These are phyloP conservation scores for Nycticryphes semicollaris DNA, from an alignment of 2,113 vertebrate species.

Conservation along the genomic window DNA sequence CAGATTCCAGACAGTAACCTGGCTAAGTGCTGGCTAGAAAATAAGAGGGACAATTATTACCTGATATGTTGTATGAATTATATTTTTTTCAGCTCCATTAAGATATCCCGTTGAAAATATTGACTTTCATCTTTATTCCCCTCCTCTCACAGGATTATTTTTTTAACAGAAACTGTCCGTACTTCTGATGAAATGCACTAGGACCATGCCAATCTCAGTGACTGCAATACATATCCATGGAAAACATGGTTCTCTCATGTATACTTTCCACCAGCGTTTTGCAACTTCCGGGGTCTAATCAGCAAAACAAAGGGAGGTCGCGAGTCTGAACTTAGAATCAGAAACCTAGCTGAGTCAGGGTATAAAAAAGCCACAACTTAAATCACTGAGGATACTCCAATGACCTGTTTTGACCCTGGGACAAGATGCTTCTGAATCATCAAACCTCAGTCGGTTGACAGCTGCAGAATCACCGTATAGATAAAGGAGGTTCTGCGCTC, in stretches of 20 bases:
- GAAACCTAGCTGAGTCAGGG: not conserved
- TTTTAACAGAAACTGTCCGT: not conserved
- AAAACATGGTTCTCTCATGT: not conserved
- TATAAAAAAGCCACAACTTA: not conserved
- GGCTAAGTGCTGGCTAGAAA: not conserved
- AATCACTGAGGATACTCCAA: not conserved
- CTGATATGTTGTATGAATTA: not conserved
- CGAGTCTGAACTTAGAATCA: not conserved
- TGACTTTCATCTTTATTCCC: not conserved
- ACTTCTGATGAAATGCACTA: not conserved
- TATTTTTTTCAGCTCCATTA: not conserved
- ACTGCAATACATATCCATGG: not conserved
- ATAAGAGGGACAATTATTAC: not conserved
- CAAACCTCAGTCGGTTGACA: not conserved
- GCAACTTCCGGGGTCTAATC: not conserved
- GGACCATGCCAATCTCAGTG: not conserved
- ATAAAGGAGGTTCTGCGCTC: not conserved
- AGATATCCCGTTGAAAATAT: not conserved
- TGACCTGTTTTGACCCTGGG: not conserved
- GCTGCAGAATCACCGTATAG: not conserved
- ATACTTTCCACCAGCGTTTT: not conserved
- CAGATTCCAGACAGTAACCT: not conserved
- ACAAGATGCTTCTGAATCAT: slow-evolving; percentile 10
- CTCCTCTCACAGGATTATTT: not conserved
- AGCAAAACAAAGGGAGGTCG: not conserved